Base-by-base conservation (phyloP, 2,797 vertebrate genomes). In the Enoplosus armatus region DNA sequence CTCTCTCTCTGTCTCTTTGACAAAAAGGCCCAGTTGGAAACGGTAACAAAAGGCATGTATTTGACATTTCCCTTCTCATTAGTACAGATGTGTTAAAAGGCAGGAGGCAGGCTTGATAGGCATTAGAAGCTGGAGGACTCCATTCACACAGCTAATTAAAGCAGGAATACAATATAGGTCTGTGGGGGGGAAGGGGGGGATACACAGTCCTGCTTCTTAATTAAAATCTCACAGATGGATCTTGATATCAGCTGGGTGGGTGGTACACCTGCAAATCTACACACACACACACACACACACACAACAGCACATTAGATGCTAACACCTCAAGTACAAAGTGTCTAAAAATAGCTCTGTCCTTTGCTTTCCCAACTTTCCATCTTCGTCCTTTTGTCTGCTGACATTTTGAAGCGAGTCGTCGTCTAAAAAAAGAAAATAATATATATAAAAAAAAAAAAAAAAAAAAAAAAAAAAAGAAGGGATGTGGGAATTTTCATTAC, bases 401-500 rank as follows among this genome's bases (percentile, higher is more conserved):
- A 91, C 90, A 93, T 92, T 91, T 92, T 84, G 78, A 84, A 83
- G 82, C 39, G 54, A 86, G 62, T 77, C 72, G 4, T 66, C 71
- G 33, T 75, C 83, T 63, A 65, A 68, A 75, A 72, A 87, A 39
- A n/a, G n/a, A n/a, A n/a, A n/a, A n/a, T n/a, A n/a, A n/a, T n/a
- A n/a, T n/a, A n/a, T n/a, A n/a, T n/a, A n/a, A n/a, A n/a, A n/a
- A n/a, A n/a, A n/a, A n/a, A n/a, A n/a, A n/a, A n/a, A n/a, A n/a
- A n/a, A n/a, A n/a, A n/a, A n/a, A n/a, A n/a, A n/a, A n/a, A n/a
- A n/a, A n/a, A n/a, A n/a, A n/a, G n/a, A n/a, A n/a, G n/a, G 75
- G 76, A 82, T 73, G 27, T 69, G 74, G 80, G 80, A 86, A 80
- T 84, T 86, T 92, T 89, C 79, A 92, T 91, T 87, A 92, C 53